phyloP scores from a whole-genome alignment of 2,888 invertebrate species.

The Xanthia icteritia region DNA sequence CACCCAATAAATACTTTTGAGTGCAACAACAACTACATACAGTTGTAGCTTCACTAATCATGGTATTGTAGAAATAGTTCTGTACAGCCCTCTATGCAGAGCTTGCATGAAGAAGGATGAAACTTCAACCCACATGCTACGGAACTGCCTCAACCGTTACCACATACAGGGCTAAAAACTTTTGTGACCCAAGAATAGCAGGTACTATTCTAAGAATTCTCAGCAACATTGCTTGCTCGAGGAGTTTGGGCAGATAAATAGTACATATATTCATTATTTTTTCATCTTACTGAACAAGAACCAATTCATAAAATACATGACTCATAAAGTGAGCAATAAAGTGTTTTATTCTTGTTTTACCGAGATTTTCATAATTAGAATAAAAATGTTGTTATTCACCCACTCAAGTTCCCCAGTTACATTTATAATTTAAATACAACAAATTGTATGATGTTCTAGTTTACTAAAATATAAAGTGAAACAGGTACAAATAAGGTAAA shows the following conservation, averaged over 20 bases:
- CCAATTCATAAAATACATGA: not conserved
- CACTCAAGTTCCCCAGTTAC: not conserved
- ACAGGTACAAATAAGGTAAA: not conserved
- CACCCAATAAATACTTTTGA: not conserved
- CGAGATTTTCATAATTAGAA: not conserved
- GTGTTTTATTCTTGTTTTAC: not conserved
- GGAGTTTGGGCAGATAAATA: not conserved
- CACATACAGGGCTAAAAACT: not conserved
- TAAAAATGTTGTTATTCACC: not conserved
- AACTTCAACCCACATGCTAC: not conserved
- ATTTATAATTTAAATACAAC: not conserved
- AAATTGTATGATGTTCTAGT: not conserved
- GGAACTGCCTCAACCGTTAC: not conserved
- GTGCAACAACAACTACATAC: not conserved
- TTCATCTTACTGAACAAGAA: not conserved
- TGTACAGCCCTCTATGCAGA: not conserved
- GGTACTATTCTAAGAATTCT: not conserved
- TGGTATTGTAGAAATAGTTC: not conserved
- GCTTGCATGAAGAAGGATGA: not conserved
- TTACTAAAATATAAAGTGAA: slow-evolving; percentile 10
- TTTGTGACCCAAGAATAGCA: not conserved
- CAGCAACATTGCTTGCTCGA: not conserved
- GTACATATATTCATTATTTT: not conserved
- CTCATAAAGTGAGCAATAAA: not conserved
- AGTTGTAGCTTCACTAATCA: not conserved